Conservation (phyloP, 2,888 invertebrate species). For the Uloborus plumipes region DNA sequence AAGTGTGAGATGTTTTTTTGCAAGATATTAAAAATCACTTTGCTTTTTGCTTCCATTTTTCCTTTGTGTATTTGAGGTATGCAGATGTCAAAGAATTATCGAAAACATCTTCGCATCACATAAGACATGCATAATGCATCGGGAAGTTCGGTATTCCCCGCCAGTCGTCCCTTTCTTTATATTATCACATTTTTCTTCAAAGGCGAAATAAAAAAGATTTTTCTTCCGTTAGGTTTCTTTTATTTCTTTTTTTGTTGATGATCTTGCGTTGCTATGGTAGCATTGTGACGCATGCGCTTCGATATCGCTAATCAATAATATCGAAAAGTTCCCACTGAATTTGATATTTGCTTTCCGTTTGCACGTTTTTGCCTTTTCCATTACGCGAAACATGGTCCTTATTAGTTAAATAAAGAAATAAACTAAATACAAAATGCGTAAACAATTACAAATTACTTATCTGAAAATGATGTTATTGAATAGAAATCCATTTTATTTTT, state of each 20-base stretch:
- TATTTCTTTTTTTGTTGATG: slow-evolving; percentile 43
- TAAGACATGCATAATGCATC: slow-evolving; percentile 34
- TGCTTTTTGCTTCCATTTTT: slow-evolving; percentile 1
- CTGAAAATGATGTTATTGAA: slow-evolving; percentile 8
- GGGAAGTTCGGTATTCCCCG: slow-evolving; percentile 12
- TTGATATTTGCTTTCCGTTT: slow-evolving; percentile 57
- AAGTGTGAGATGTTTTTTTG: not conserved
- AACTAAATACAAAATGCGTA: slow-evolving; percentile 14
- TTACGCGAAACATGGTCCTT: slow-evolving; percentile 11
- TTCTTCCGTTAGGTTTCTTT: slow-evolving; percentile 11
- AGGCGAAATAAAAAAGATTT: slow-evolving; percentile 8
- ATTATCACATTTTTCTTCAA: slow-evolving; percentile 28
- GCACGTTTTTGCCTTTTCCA: slow-evolving; percentile 14
- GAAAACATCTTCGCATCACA: slow-evolving; percentile 23
- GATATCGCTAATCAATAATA: slow-evolving; percentile 61
- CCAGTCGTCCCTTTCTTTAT: slow-evolving; percentile 26
- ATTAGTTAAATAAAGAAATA: slow-evolving; percentile 46
- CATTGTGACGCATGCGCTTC: slow-evolving; percentile 43
- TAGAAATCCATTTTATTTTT: slow-evolving; percentile 17
- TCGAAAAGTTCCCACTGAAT: slow-evolving; percentile 58
- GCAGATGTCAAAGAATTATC: slow-evolving; percentile 31
- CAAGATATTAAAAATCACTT: slow-evolving; percentile 13
- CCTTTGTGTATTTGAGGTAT: not conserved
- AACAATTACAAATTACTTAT: slow-evolving; percentile 22
- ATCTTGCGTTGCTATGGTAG: slow-evolving; percentile 52